Evolutionary conservation across 2,797 vertebrate species (phyloP).

Genomic region (Fringilla coelebs): DNA sequence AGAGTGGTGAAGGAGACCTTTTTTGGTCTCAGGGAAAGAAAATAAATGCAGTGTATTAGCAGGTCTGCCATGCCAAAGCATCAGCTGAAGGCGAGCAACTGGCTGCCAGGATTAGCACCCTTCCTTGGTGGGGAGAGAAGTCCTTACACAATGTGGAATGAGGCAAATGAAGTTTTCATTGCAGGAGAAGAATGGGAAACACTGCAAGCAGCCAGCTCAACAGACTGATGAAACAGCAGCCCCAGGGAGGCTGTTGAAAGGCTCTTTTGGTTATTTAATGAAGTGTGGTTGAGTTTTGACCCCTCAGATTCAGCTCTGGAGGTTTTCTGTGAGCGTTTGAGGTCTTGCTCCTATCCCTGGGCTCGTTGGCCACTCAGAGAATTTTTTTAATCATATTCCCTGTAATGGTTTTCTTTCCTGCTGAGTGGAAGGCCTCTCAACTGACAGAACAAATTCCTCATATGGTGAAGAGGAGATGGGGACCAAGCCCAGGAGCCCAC

Average conservation of each 20-base stretch:
- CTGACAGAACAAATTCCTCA: slow-evolving; percentile 13
- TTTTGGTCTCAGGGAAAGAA: neutral
- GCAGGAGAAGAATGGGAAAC: neutral
- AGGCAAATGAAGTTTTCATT: neutral
- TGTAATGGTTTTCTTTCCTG: neutral
- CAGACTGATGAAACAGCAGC: neutral
- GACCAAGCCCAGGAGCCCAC: neutral
- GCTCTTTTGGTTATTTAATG: slow-evolving; percentile 17
- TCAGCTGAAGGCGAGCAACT: neutral
- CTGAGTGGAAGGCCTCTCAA: neutral
- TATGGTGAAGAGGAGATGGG: fast-evolving
- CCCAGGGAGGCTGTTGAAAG: neutral
- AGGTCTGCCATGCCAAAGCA: neutral
- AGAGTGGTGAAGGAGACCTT: neutral
- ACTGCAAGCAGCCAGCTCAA: neutral
- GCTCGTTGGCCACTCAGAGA: neutral
- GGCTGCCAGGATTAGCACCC: neutral
- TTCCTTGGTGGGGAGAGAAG: neutral
- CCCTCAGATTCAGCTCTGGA: neutral
- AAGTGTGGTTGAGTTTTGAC: slow-evolving; percentile 20
- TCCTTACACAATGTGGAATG: neutral
- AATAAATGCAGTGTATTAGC: neutral
- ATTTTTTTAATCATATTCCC: neutral
- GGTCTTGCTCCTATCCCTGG: neutral
- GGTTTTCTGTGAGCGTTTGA: neutral